Conservation (phyloP, 2,888 invertebrate genomes). For the Cataglyphis albicans region DNA sequence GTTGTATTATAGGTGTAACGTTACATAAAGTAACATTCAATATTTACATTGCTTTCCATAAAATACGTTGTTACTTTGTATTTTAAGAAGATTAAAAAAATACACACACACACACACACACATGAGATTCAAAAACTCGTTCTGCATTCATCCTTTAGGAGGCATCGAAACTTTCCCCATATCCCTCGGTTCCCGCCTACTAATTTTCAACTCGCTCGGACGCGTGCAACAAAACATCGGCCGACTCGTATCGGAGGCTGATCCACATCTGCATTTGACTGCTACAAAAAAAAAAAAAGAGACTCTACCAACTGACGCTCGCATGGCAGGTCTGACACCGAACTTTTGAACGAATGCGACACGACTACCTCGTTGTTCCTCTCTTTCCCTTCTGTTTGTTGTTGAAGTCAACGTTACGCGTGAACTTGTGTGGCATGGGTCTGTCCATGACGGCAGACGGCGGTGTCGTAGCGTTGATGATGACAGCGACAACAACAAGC, state of each 20-base stretch:
- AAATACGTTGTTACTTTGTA: neutral
- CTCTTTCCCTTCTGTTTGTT: constrained; percentile 27
- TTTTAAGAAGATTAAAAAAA: neutral
- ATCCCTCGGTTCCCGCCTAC: constrained; percentile 58
- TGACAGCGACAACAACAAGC: constrained; percentile 64
- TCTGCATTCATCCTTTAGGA: neutral
- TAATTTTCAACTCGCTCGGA: constrained; percentile 70
- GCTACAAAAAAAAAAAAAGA: constrained; percentile 53
- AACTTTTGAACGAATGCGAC: constrained; percentile 61
- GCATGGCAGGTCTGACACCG: constrained; percentile 47
- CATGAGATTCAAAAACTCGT: neutral
- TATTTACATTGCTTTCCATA: neutral
- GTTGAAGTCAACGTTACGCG: constrained; percentile 75
- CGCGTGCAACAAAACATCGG: constrained; percentile 68
- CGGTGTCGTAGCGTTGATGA: constrained; percentile 64
- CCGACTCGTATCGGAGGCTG: constrained; percentile 53
- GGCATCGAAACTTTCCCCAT: constrained; percentile 55
- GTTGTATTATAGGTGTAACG: neutral
- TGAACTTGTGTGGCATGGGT: constrained; percentile 71
- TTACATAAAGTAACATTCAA: neutral
- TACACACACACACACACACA: no score
- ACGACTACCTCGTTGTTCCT: constrained; percentile 30
- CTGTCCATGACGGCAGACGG: constrained; percentile 83
- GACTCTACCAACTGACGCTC: constrained; percentile 48
- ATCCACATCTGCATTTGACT: constrained; percentile 74